Evolutionary conservation across 2,888 invertebrate genomes (phyloP).

Genomic region (Brenthis hecate): DNA sequence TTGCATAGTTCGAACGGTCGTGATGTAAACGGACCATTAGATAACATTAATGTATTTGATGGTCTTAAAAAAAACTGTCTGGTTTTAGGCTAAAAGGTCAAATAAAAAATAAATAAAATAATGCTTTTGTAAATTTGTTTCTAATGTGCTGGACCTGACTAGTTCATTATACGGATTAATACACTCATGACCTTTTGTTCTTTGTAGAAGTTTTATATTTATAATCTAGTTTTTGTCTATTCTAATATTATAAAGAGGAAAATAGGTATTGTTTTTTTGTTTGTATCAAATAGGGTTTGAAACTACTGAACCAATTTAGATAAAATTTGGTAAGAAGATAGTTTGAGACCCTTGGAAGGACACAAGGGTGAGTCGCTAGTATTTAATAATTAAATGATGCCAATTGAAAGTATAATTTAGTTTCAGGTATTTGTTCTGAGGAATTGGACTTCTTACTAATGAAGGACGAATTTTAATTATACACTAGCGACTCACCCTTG

Average conservation of each 20-base stretch:
- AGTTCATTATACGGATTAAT: constrained; percentile 22
- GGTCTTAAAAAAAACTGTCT: constrained; percentile 14
- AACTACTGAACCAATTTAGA: too few relatives aligned
- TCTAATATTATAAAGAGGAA: too few relatives aligned
- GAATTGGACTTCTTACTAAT: not conserved
- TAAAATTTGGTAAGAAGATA: too few relatives aligned
- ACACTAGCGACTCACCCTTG: too few relatives aligned
- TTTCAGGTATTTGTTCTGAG: not conserved
- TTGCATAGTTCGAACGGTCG: not conserved
- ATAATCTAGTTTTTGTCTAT: not conserved
- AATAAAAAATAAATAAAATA: constrained; percentile 14
- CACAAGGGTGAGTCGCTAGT: too few relatives aligned
- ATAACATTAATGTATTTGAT: constrained; percentile 13
- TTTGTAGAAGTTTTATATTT: constrained; percentile 3
- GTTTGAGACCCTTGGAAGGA: too few relatives aligned
- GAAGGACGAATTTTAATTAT: too few relatives aligned
- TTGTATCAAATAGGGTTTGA: too few relatives aligned
- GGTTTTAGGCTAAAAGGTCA: constrained; percentile 28
- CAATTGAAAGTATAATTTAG: not conserved
- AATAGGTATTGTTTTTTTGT: too few relatives aligned
- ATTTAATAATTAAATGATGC: not conserved
- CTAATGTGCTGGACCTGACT: constrained; percentile 8
- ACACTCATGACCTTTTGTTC: constrained; percentile 25
- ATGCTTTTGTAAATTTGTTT: constrained; percentile 17
- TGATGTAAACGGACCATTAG: constrained; percentile 19